phyloP scores from a whole-genome alignment of 2,113 vertebrate genomes.

The Sula dactylatra region DNA sequence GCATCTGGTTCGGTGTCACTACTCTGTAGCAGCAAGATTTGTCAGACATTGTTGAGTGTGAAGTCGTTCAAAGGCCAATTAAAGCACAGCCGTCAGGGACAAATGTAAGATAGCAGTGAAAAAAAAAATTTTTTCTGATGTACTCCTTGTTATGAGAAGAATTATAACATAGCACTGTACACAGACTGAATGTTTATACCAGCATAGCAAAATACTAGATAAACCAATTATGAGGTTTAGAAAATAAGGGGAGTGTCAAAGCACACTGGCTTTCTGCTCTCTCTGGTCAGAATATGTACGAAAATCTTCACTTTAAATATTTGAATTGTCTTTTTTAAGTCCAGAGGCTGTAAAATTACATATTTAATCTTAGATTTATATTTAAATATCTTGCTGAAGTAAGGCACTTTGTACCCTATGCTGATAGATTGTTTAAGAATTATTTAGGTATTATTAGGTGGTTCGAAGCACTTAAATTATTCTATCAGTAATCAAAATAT shows the following conservation, averaged over 20 bases:
- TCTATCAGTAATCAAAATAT: not conserved
- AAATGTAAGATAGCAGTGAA: not conserved
- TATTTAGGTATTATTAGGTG: not conserved
- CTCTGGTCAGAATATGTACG: not conserved
- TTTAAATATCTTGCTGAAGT: not conserved
- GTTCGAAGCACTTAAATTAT: not conserved
- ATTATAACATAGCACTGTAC: not conserved
- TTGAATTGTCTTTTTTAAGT: not conserved
- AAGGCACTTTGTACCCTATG: not conserved
- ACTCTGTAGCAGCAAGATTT: not conserved
- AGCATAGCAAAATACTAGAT: not conserved
- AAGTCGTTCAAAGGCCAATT: not conserved
- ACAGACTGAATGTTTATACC: not conserved
- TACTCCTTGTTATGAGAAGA: not conserved
- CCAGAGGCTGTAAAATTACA: not conserved
- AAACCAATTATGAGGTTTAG: not conserved
- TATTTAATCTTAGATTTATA: not conserved
- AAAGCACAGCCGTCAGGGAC: not conserved
- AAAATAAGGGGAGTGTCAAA: not conserved
- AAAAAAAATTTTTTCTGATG: not conserved
- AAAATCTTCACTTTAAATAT: not conserved
- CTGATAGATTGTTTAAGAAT: not conserved
- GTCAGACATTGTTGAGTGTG: not conserved
- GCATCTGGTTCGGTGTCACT: not conserved
- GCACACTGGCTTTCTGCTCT: not conserved